Percentiles rank a stretch among this genome's conserved stretches.
Conservation (phyloP, 2,888 invertebrate species). For the Archaeoteleia sp. region DNA sequence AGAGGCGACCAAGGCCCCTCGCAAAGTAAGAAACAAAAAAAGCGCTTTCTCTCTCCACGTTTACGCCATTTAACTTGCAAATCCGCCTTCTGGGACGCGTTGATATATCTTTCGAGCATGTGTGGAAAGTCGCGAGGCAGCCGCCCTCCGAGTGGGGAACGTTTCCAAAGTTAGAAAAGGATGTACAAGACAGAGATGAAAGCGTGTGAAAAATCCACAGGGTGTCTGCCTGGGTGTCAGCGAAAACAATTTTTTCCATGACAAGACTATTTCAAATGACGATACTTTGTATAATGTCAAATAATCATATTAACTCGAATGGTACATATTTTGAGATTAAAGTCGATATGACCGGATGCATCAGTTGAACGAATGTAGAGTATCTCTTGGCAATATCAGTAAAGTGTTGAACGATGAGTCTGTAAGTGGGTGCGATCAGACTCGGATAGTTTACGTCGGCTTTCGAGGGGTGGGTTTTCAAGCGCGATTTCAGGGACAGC, state of each 20-base stretch:
- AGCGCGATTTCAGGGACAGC: conserved; percentile 9
- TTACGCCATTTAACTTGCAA: conserved; percentile 71
- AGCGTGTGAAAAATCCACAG: conserved; percentile 66
- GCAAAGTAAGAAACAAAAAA: conserved; percentile 48
- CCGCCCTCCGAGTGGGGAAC: conserved; percentile 35
- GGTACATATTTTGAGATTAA: conserved; percentile 5
- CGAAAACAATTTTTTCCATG: too few relatives aligned
- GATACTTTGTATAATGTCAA: too few relatives aligned
- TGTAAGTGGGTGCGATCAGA: conserved; percentile 66
- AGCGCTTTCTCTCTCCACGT: conserved; percentile 57
- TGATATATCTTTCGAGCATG: conserved; percentile 61
- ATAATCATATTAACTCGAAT: too few relatives aligned
- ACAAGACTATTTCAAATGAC: too few relatives aligned
- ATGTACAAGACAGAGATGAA: conserved; percentile 39
- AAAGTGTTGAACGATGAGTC: conserved; percentile 36
- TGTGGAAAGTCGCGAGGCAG: conserved; percentile 61
- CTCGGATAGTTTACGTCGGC: conserved; percentile 57
- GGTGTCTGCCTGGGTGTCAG: too few relatives aligned
- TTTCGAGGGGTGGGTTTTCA: conserved; percentile 34
- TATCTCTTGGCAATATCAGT: conserved; percentile 1
- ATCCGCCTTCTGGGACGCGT: conserved; percentile 62
- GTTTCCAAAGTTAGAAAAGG: too few relatives aligned
- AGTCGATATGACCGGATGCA: not conserved
- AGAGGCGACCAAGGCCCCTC: conserved; percentile 43
- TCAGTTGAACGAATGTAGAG: conserved; percentile 5